These are phyloP conservation scores for Hartigia nigra DNA, from an alignment of 2,888 invertebrate genomes.

Conservation along the genomic window DNA sequence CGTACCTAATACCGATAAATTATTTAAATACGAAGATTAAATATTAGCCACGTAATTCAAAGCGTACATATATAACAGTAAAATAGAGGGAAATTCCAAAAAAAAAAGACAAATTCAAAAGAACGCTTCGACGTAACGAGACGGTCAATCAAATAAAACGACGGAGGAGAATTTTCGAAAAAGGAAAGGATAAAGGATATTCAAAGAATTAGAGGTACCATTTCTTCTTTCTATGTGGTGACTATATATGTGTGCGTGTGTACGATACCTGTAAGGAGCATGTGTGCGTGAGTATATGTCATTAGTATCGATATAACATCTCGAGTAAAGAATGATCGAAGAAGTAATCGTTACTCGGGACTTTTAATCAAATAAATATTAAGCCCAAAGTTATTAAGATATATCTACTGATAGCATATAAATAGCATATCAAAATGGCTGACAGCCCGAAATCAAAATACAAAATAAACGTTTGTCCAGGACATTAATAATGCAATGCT, in stretches of 20 bases:
- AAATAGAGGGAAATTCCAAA: background rate
- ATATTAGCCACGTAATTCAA: background rate
- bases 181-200: background rate
- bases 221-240: background rate
- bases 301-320: background rate
- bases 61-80: background rate
- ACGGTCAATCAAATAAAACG: background rate
- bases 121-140: background rate
- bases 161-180: background rate
- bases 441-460: slow-evolving; percentile 58
- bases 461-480: slow-evolving; percentile 32
- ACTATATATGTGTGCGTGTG: background rate
- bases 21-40: background rate
- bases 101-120: background rate
- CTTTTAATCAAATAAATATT: background rate
- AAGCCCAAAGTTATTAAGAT: background rate
- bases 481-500: slow-evolving; percentile 4
- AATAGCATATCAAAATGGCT: slow-evolving; percentile 43
- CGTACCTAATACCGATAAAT: background rate
- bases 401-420: slow-evolving; percentile 1
- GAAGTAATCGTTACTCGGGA: no score
- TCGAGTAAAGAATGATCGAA: no score
- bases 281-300: background rate
- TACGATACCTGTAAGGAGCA: background rate
- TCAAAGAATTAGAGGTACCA: background rate